phyloP scores from a whole-genome alignment of 1,140 invertebrate species.

The Drosophila auraria region DNA sequence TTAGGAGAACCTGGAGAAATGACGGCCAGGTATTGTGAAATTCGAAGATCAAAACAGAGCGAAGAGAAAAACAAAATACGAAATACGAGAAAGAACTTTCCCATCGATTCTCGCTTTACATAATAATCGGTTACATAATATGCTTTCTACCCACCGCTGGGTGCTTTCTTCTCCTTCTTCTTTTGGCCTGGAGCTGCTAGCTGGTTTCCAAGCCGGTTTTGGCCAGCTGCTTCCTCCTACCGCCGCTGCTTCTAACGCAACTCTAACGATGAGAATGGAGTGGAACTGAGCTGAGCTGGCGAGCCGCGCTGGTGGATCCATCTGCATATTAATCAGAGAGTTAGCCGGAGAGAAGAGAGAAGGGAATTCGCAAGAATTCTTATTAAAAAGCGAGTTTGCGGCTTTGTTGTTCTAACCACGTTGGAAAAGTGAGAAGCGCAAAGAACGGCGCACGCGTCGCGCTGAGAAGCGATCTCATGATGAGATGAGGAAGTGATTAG shows the following conservation, averaged over 20 bases:
- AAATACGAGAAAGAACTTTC: slow-evolving; percentile 46
- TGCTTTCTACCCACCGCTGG: slow-evolving; percentile 54
- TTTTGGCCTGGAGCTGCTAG: slow-evolving; percentile 54
- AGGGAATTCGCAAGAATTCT: slow-evolving; percentile 79
- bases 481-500: slow-evolving; percentile 60
- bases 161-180: slow-evolving; percentile 65
- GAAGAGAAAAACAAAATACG: slow-evolving; percentile 3
- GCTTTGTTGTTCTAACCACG: slow-evolving; percentile 56
- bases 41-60: slow-evolving; percentile 51
- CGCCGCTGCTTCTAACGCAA: slow-evolving; percentile 53
- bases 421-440: slow-evolving; percentile 78
- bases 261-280: slow-evolving; percentile 70
- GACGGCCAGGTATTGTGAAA: slow-evolving; percentile 47
- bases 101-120: slow-evolving; percentile 49
- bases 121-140: slow-evolving; percentile 58
- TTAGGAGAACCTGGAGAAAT: slow-evolving; percentile 35
- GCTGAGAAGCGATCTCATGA: slow-evolving; percentile 52
- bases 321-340: slow-evolving; percentile 56
- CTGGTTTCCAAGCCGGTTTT: slow-evolving; percentile 68
- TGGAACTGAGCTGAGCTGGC: slow-evolving; percentile 21
- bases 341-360: slow-evolving; percentile 17
- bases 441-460: slow-evolving; percentile 71
- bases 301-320: slow-evolving; percentile 38
- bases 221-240: slow-evolving; percentile 41
- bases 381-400: slow-evolving; percentile 79